phyloP scores from a whole-genome alignment of 2,113 vertebrate genomes.

The Atherinomorus stipes region DNA sequence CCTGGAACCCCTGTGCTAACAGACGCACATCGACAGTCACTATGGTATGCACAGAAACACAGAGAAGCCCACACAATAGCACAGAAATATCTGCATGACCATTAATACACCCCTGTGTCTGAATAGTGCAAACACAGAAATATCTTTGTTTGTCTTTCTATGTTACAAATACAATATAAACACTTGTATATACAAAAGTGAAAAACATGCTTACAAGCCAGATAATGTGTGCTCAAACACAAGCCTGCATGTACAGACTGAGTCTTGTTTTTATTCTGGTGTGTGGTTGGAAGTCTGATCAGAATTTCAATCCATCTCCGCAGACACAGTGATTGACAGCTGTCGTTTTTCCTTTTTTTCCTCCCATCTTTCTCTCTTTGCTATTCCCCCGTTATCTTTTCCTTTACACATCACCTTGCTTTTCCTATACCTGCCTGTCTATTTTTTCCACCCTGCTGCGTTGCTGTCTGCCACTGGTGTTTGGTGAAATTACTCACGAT shows the following conservation, averaged over 20 bases:
- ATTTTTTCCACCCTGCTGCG: conserved; percentile 5
- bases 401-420: conserved; percentile 19
- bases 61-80: neutral
- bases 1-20: conserved; percentile 39
- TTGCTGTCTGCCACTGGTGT: neutral
- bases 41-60: neutral
- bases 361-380: neutral
- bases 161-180: neutral
- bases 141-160: neutral
- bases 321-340: conserved; percentile 49
- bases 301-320: conserved; percentile 47
- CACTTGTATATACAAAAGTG: neutral
- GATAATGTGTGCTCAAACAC: neutral
- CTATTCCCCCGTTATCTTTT: conserved; percentile 47
- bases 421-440: conserved; percentile 8
- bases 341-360: conserved; percentile 15
- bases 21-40: conserved; percentile 11
- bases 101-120: too few species aligned
- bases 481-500: conserved; percentile 8
- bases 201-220: neutral
- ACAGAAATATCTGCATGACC: fast-evolving
- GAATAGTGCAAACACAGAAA: neutral
- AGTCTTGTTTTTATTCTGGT: conserved; percentile 33
- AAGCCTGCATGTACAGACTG: conserved; percentile 1
- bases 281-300: conserved; percentile 41